Percentiles rank a stretch among this genome's conserved stretches.
Evolutionary conservation across 1,140 invertebrate genomes (phyloP).

Genomic region (Pararge aegeria): DNA sequence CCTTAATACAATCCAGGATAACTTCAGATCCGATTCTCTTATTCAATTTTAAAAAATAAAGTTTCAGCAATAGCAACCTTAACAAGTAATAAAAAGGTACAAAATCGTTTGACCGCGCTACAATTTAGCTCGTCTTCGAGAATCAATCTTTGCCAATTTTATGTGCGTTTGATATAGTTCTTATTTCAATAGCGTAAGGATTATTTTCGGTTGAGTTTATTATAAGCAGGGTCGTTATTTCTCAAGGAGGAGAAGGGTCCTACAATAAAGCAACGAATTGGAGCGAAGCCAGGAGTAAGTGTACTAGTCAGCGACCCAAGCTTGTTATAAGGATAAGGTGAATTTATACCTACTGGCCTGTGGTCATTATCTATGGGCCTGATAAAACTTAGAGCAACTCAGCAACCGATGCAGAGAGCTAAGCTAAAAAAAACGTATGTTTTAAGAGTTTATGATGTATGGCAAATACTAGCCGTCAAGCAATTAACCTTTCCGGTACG

Average conservation of each 20-base stretch:
- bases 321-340: slow-evolving; percentile 23
- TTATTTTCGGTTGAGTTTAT: slow-evolving; percentile 9
- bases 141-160: slow-evolving; percentile 13
- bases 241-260: slow-evolving; percentile 21
- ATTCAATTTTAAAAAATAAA: slow-evolving; percentile 17
- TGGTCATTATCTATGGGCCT: too few relatives aligned
- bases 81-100: not conserved
- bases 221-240: slow-evolving; percentile 18
- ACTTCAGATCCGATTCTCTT: slow-evolving; percentile 25
- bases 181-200: slow-evolving; percentile 13
- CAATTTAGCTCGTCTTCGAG: slow-evolving; percentile 16
- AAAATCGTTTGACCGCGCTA: slow-evolving; percentile 5
- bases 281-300: slow-evolving; percentile 23
- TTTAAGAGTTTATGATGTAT: too few relatives aligned
- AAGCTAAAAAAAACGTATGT: too few relatives aligned
- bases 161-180: slow-evolving; percentile 13
- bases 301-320: slow-evolving; percentile 16
- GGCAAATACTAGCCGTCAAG: too few relatives aligned
- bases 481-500: too few relatives aligned
- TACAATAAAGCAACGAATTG: slow-evolving; percentile 24
- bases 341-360: not conserved
- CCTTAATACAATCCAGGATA: slow-evolving; percentile 26
- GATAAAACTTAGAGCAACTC: too few relatives aligned
- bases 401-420: too few relatives aligned
- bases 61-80: slow-evolving; percentile 5